Conservation (phyloP, 2,888 invertebrate genomes). For the Xestobium rufovillosum region DNA sequence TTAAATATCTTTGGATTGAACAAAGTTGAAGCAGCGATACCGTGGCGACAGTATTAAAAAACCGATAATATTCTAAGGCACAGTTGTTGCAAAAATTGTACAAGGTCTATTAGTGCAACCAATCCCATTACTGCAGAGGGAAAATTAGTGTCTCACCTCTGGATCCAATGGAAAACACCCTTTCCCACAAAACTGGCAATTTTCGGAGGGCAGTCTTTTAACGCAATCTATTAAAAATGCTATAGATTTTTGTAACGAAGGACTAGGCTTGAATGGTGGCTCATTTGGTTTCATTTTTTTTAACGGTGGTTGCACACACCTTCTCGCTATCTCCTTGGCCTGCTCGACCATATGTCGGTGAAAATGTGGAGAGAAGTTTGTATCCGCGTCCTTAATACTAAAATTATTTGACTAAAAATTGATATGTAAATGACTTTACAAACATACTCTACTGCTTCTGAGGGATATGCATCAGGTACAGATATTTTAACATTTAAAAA, state of each 20-base stretch:
- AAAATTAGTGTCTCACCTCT: slow-evolving; percentile 39
- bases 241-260: slow-evolving; percentile 54
- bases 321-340: slow-evolving; percentile 58
- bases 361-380: slow-evolving; percentile 59
- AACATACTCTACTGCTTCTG: slow-evolving; percentile 45
- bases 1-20: too few relatives aligned
- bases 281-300: slow-evolving; percentile 44
- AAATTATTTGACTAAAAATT: slow-evolving; percentile 28
- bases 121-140: slow-evolving; percentile 1
- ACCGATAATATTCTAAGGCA: slow-evolving; percentile 7
- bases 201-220: slow-evolving; percentile 53
- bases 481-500: slow-evolving; percentile 51
- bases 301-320: slow-evolving; percentile 61
- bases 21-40: neutral
- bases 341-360: slow-evolving; percentile 56
- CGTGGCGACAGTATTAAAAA: neutral
- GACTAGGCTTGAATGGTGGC: slow-evolving; percentile 52
- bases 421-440: too few relatives aligned
- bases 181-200: slow-evolving; percentile 57
- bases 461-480: slow-evolving; percentile 61
- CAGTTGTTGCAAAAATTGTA: too few relatives aligned
- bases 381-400: slow-evolving; percentile 52
- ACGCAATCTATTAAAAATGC: slow-evolving; percentile 57
- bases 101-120: too few relatives aligned
- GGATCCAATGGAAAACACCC: slow-evolving; percentile 54